phyloP scores from a whole-genome alignment of 1,140 invertebrate species.

The Leucophenga varia region DNA sequence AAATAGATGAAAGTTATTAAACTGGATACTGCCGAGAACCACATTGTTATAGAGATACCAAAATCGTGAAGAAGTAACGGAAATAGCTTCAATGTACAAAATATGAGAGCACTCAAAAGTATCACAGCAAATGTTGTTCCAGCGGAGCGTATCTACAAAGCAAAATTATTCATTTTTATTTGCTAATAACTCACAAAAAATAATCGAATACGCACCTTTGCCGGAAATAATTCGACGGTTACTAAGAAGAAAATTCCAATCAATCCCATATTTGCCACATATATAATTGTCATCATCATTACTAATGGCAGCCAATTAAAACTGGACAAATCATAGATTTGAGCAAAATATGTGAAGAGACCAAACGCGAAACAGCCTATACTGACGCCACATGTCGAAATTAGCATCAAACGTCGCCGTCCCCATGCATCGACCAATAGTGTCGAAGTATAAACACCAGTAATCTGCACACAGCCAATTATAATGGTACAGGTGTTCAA shows the following conservation, averaged over 20 bases:
- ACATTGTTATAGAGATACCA: conserved; percentile 37
- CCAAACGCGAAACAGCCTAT: conserved; percentile 40
- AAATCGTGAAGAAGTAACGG: conserved; percentile 28
- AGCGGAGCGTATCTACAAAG: conserved; percentile 34
- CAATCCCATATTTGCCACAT: conserved; percentile 38
- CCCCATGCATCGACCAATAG: conserved; percentile 48
- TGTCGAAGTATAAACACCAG: conserved; percentile 39
- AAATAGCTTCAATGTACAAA: conserved; percentile 34
- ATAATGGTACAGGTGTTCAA: conserved; percentile 70
- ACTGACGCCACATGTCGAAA: conserved; percentile 43
- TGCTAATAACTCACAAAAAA: neutral
- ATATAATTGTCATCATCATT: conserved; percentile 35
- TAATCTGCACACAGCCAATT: conserved; percentile 61
- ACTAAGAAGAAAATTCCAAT: conserved; percentile 45
- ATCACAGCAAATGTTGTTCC: conserved; percentile 38
- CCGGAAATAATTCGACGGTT: conserved; percentile 42
- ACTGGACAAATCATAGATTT: conserved; percentile 20
- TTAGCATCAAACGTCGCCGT: conserved; percentile 42
- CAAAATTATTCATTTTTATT: neutral
- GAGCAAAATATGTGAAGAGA: conserved; percentile 28
- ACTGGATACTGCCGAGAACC: conserved; percentile 27
- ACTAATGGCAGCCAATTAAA: conserved; percentile 44
- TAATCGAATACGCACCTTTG: conserved; percentile 36
- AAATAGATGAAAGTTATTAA: conserved; percentile 40
- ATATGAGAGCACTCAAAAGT: conserved; percentile 29